Conservation (phyloP, 2,797 vertebrate genomes). For the Pseudochromis fuscus region DNA sequence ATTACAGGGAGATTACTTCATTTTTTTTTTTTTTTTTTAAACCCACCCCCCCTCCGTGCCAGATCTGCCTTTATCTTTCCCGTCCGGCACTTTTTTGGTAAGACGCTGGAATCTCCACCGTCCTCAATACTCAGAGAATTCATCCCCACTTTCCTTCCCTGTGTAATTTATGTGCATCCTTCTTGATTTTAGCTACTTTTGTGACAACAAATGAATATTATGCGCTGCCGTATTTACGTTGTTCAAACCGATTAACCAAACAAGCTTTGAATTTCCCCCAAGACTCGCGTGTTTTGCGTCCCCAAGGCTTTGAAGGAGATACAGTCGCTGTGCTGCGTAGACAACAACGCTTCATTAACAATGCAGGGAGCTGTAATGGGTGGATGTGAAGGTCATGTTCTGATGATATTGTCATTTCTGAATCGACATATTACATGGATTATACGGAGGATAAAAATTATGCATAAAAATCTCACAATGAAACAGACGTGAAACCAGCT, state of each 20-base stretch:
- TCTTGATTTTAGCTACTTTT: constrained; percentile 15
- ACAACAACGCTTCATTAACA: constrained; percentile 50
- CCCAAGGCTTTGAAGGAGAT: constrained; percentile 30
- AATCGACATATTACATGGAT: constrained; percentile 15
- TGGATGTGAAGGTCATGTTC: constrained; percentile 51
- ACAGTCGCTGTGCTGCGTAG: neutral
- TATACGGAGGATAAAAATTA: neutral
- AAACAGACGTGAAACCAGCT: neutral
- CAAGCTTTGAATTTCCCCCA: constrained; percentile 24
- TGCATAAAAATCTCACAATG: neutral
- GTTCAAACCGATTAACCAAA: constrained; percentile 40
- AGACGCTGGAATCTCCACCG: constrained; percentile 50
- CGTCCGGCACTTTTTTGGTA: constrained; percentile 62
- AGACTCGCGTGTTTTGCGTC: constrained; percentile 24
- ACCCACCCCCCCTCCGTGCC: constrained; percentile 26
- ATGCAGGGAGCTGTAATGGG: constrained; percentile 31
- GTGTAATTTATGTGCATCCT: constrained; percentile 1
- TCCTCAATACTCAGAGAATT: constrained; percentile 23
- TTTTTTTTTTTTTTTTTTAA: constrained; percentile 81
- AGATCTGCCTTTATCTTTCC: constrained; percentile 77
- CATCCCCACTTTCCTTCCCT: constrained; percentile 17
- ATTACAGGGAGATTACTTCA: constrained; percentile 85
- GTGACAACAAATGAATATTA: constrained; percentile 11
- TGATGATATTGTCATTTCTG: constrained; percentile 28
- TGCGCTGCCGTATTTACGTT: neutral